Evolutionary conservation across 2,797 vertebrate species (phyloP).

Genomic region (Graptemys geographica): DNA sequence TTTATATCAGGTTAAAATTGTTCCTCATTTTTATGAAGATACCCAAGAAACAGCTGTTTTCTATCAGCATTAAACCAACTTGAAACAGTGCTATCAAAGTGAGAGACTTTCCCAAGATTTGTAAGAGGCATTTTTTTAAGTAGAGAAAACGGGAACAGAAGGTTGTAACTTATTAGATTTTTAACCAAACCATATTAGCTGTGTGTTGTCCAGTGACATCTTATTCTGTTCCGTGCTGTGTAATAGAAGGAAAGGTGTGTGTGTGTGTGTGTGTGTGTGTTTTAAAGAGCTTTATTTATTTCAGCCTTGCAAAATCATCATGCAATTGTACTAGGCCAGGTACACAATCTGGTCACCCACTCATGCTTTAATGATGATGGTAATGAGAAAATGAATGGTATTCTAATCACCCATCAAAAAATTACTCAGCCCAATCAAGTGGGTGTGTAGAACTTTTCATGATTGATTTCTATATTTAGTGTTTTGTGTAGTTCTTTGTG

Average conservation of each 20-base stretch:
- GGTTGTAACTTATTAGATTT: neutral
- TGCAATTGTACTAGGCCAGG: neutral
- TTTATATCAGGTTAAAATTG: constrained; percentile 38
- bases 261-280: neutral
- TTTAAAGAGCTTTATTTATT: neutral
- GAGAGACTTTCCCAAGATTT: neutral
- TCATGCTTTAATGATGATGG: rapidly evolving
- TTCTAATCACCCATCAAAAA: neutral
- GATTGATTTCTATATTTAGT: neutral
- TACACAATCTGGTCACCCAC: neutral
- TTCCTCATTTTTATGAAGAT: constrained; percentile 20
- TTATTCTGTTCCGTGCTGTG: neutral
- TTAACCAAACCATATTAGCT: constrained; percentile 5
- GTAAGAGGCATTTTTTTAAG: neutral
- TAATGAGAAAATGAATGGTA: rapidly evolving
- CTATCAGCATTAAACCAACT: neutral
- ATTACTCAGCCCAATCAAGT: neutral
- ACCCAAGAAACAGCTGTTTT: neutral
- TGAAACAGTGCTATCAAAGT: neutral
- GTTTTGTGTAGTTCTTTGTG: neutral
- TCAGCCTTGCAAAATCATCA: neutral
- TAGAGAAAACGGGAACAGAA: neutral
- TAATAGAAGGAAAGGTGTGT: neutral
- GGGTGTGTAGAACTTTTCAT: neutral
- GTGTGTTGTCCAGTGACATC: constrained; percentile 7